Evolutionary conservation across 2,888 invertebrate genomes (phyloP).

Genomic region (Thymelicus lineola): DNA sequence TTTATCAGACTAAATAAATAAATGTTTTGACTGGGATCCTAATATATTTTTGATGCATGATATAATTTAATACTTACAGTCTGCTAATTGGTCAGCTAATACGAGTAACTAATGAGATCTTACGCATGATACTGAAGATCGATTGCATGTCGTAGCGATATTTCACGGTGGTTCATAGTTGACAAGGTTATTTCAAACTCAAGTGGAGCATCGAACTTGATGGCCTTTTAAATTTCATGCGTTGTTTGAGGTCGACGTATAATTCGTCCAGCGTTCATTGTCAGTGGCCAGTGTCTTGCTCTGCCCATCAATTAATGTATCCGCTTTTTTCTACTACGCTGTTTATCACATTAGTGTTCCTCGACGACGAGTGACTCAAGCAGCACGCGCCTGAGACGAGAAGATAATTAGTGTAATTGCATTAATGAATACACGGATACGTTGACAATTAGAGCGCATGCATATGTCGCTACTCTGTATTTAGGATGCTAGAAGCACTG

Average conservation of each 20-base stretch:
- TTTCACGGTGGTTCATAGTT: slow-evolving; percentile 19
- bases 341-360: slow-evolving; percentile 76
- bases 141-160: slow-evolving; percentile 8
- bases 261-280: slow-evolving; percentile 43
- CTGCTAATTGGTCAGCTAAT: neutral
- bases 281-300: slow-evolving; percentile 71
- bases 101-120: neutral
- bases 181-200: slow-evolving; percentile 16
- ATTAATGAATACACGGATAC: slow-evolving; percentile 52
- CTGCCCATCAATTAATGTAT: slow-evolving; percentile 78
- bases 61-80: too few species aligned
- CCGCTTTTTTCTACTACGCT: slow-evolving; percentile 77
- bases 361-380: slow-evolving; percentile 67
- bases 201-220: slow-evolving; percentile 21
- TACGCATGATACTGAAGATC: neutral
- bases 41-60: too few species aligned
- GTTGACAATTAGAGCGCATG: slow-evolving; percentile 29
- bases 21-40: too few species aligned
- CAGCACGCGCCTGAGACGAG: slow-evolving; percentile 62
- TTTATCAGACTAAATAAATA: too few species aligned
- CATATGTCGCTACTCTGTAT: slow-evolving; percentile 3
- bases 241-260: slow-evolving; percentile 35
- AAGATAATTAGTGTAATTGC: slow-evolving; percentile 57
- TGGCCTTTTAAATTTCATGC: slow-evolving; percentile 34
- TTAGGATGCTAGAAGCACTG: neutral